Evolutionary conservation across 2,888 invertebrate genomes (phyloP).

Genomic region (Limenitis camilla): DNA sequence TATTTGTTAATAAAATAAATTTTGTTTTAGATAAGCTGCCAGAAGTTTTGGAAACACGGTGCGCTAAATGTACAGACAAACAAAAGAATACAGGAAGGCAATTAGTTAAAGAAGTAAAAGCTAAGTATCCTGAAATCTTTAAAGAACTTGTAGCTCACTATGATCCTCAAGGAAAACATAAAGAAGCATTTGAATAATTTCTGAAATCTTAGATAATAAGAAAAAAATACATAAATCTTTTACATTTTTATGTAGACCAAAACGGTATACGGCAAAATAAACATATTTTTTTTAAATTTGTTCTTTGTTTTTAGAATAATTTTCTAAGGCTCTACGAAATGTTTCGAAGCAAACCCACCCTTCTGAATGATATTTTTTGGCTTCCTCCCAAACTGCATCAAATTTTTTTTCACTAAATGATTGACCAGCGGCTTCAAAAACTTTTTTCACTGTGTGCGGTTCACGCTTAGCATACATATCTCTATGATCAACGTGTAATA

Average conservation of each 20-base stretch:
- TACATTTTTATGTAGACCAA: not conserved
- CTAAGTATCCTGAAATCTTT: conserved; percentile 73
- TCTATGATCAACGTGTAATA: conserved; percentile 49
- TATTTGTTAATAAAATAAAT: conserved; percentile 7
- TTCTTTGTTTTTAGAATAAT: conserved; percentile 19
- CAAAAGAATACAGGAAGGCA: conserved; percentile 78
- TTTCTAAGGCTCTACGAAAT: conserved; percentile 48
- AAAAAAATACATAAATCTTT: not conserved
- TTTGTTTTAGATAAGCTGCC: conserved; percentile 78
- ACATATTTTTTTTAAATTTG: not conserved
- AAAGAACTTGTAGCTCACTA: conserved; percentile 66
- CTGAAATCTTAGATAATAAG: conserved; percentile 30
- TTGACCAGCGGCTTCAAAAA: conserved; percentile 72
- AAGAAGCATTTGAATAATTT: conserved; percentile 50
- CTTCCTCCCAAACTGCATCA: conserved; percentile 65
- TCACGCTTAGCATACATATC: conserved; percentile 56
- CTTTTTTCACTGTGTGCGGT: conserved; percentile 45
- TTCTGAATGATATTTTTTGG: conserved; percentile 61
- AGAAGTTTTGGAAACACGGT: conserved; percentile 79
- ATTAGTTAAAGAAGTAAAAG: conserved; percentile 74
- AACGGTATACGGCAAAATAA: not conserved
- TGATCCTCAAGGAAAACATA: conserved; percentile 77
- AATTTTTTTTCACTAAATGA: conserved; percentile 65
- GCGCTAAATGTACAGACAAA: conserved; percentile 79
- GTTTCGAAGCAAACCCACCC: conserved; percentile 74